Base-by-base conservation (phyloP, 2,888 invertebrate genomes). In the Slavum lentiscoides region DNA sequence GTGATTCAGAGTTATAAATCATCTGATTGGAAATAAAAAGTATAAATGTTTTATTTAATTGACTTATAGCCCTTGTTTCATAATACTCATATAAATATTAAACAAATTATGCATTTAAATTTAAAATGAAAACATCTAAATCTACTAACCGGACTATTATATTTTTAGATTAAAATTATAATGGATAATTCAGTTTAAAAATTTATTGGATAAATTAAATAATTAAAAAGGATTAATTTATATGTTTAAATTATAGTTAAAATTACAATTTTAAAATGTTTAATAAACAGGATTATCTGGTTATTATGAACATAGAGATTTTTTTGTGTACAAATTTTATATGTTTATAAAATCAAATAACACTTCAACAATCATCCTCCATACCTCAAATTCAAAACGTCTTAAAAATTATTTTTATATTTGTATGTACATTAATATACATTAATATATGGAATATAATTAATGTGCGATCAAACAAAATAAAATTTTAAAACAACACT, bases 401-500 rank as follows among this genome's bases (percentile, higher is more conserved):
- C 17, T 55, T 55, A 66, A 21, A 66, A 58, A 19, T 74, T 21
- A 58, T 0, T 66, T 74, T 66, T 58, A 55, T 21, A 17, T 9
- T 30, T 30, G 30, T 66, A 66, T 62, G 55, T 55, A 62, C 49
- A 73, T 73, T 13, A 43, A 74, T 74, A 62, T 64, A n/a, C n/a
- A 37, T 74, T 74, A 3, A 49, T 1, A 74, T 62, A 11, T 61
- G 39, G 11, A 72, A 39, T 49, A 75, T 58, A 23, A 55, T 55
- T 70, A 17, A 66, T 67, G 66, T 66, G 66, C 66, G 66, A 67
- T 67, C 58, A 58, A 75, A 67, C 67, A 59, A 66, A 68, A 61
- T 58, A 58, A 67, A 68, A 68, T 23, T 76, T 59, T 68, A 76
- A 64, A 66, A 58, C 64, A 74, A 74, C 43, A 68, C 58, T 59